A percentile compares a stretch with the other conserved stretches of the same genome.
Evolutionary conservation across 2,113 vertebrate species (phyloP).

Genomic region (Dolichallabes microphthalmus): DNA sequence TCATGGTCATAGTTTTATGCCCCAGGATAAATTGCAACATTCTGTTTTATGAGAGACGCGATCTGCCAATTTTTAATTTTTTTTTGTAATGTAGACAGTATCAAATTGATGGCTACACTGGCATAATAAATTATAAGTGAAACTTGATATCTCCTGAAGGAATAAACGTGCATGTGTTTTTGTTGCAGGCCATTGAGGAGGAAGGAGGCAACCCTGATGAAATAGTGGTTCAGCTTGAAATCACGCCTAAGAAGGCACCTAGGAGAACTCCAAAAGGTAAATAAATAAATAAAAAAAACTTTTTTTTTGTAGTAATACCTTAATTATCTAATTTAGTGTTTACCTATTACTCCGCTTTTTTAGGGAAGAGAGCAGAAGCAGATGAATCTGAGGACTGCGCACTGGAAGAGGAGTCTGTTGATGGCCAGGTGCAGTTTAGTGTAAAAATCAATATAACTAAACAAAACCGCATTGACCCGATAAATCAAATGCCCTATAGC

Average conservation of each 20-base stretch:
- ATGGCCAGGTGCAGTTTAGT: constrained; percentile 77
- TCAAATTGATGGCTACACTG: background rate
- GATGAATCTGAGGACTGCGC: constrained; percentile 83
- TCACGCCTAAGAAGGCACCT: constrained; percentile 71
- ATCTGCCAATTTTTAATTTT: background rate
- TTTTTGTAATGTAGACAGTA: background rate
- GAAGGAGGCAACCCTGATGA: constrained; percentile 91
- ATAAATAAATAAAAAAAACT: no score
- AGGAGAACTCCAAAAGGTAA: constrained; percentile 84
- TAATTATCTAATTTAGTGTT: background rate
- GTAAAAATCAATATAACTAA: background rate
- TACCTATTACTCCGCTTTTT: background rate
- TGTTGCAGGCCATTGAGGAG: constrained; percentile 83
- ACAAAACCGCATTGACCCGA: background rate
- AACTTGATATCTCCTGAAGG: background rate
- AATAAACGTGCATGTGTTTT: background rate
- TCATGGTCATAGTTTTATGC: no score
- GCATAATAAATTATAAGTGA: background rate
- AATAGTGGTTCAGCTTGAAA: constrained; percentile 74
- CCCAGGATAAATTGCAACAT: no score
- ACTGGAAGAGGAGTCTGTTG: constrained; percentile 84
- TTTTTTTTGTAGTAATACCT: background rate
- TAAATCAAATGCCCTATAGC: background rate
- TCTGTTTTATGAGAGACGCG: no score
- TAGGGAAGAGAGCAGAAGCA: constrained; percentile 80